Evolutionary conservation across 1,140 invertebrate genomes (phyloP), one percentile per base, ranked within the genome.

Genomic region (Ceratitis capitata): DNA sequence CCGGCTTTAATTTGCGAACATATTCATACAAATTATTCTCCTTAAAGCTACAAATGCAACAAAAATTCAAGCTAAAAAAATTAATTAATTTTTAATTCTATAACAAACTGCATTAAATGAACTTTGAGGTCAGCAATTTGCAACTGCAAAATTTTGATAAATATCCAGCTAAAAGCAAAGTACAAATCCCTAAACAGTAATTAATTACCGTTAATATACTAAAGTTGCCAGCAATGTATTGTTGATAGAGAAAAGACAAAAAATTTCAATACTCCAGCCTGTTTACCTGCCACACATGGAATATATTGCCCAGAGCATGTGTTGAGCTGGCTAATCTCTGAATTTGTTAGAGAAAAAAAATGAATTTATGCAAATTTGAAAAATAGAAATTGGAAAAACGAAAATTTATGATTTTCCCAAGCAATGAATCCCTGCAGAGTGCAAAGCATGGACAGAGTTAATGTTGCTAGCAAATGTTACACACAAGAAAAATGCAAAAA

Each of bases 111-210:
- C 45, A 23, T 78, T 19, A 9, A 19, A 78, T 10, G 69, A 78
- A 78, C 69, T 78, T 78, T 12, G n/a, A 78, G 69, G 69, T 78
- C 69, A 78, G 69, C 39, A 3, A 78, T 78, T 47, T 78, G 69
- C 69, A 78, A 16, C 7, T 45, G 69, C 69, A 45, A 35, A 42
- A 78, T 47, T 47, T 26, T 47, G 35, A 45, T 47, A 45, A 78
- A 78, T 26, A 7, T 45, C 9, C 69, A 19, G 39, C 9, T 29
- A 32, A n/a, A 39, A 78, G 42, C 39, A 23, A 19, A 26, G 23
- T 39, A n/a, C 23, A 78, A 78, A 78, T 78, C 69, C 69, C 69
- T 78, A 23, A 19, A 78, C 39, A 78, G 19, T 45, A 45, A 78
- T 78, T 45, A 45, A 45, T 78, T 45, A 78, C 45, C 69, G 23